Evolutionary conservation across 92 coral and sea anemone genomes (phyloP), one percentile per base, ranked within the genome.

Genomic region (Porites divaricata): DNA sequence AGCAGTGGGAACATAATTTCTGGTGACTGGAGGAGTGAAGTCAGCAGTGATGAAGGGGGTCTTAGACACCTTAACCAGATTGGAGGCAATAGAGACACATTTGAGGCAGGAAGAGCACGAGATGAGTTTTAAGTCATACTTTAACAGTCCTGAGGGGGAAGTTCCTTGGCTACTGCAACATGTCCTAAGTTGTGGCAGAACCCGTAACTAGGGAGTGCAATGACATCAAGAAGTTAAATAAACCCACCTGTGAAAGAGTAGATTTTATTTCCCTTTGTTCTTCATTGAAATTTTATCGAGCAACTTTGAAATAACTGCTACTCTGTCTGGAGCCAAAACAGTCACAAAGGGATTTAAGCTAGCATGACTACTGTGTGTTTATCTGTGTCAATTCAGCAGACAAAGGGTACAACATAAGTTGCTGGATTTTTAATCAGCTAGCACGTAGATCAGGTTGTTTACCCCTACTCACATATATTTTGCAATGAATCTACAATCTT

Each of bases 21-120:
- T 51, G 90, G 93, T 58, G 90, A 85, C 67, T 85, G 89, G 87
- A 85, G 92, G 64, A 73, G 72, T 35, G 83, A 71, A 61, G 68
- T 80, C 50, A 70, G 41, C 9, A 35, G 68, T 25, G 87, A 85
- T 54, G 68, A 75, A 51, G 65, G 67, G 80, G 88, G 81, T 16
- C 72, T 72, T 66, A 79, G 50, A 22, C 80, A 41, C 51, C 78
- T 81, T 13, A 71, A 72, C 63, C 86, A 64, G 23, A 58, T 50
- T 58, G 64, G 87, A 72, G 90, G 90, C 21, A 53, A 65, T 25
- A 74, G 87, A 64, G 74, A 87, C 83, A 78, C 83, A 26, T 59
- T 59, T 78, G 83, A 78, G 56, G 86, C 80, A 58, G 86, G 86
- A 70, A 72, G 61, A 15, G 21, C 86, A 23, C 51, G 69, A 50